Evolutionary conservation across 2,797 vertebrate genomes (phyloP), one percentile per base, ranked within the genome.

Genomic region (Danio kyathit): DNA sequence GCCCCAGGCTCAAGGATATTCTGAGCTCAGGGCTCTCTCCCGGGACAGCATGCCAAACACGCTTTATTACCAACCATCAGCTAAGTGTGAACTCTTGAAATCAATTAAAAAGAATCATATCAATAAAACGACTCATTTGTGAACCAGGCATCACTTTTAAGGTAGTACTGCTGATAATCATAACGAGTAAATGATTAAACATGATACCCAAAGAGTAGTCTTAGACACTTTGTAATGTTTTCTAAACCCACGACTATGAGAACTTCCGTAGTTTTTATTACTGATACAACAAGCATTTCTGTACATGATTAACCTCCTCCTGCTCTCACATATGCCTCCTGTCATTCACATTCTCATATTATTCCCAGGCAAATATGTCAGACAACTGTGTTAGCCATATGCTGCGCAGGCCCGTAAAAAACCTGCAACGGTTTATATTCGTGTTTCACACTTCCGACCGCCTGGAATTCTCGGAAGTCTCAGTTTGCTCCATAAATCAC

Each of bases 391-490:
- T 91, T 92, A 90, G 93, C 89, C 93, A 94, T 92, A 92, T 94
- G 93, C 90, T 71, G 64, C 79, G 66, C 85, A 90, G 88, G 71
- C 80, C 89, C 86, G 85, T 93, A 93, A 83, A 93, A 86, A 88
- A 85, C 82, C 84, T 80, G 88, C 86, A 90, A 88, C 83, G 86
- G 86, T 94, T 95, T 93, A 95, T 88, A 90, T 91, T 88, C 89
- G 90, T 93, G 93, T 94, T 94, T 94, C 92, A 92, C 94, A 94
- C 93, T 94, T 94, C 93, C 88, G 85, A 92, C 83, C 90, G 89
- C 82, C 91, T 84, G 49, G 38, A 65, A 63, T 40, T 52, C 66
- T 12, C 9, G 48, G 66, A 51, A 51, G 66, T 51, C 66, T 69
- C 19, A 3, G 19, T 16, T 21, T 16, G 21, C 21, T 52, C 29